Evolutionary conservation across 2,797 vertebrate species (phyloP), one percentile per base, ranked within the genome.

Genomic region (Melanotaenia nigrans): DNA sequence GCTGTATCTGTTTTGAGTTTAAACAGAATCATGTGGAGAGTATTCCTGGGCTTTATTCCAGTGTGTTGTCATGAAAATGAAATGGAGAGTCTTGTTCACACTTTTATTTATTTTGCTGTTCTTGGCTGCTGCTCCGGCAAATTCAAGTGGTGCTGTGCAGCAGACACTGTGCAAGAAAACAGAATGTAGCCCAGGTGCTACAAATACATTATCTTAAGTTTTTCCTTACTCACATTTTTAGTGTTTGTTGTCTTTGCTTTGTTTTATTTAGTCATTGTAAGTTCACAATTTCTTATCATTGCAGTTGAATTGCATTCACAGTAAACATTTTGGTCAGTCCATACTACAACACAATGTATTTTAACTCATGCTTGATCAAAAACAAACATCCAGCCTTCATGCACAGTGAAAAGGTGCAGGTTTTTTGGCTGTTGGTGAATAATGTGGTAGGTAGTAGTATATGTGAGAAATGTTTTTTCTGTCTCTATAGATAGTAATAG

Each of bases 91-190:
- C 66, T 61, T 83, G 75, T 89, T 87, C 80, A 75, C 89, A 83
- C 81, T 70, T 92, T 82, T 75, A 84, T 89, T 86, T 87, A 79
- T 85, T 84, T 82, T 81, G 67, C 80, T 82, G 71, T 76, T 89
- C 77, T 85, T 85, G 74, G 85, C 82, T 8, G 51, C 68, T 28
- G 72, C 59, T 61, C 28, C 33, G 42, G 62, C 64, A 71, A 51
- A 68, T 54, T 68, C 42, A 38, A 32, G 79, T 58, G 58, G 36
- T 63, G 73, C 75, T 71, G 65, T 49, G 35, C 38, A 57, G 68
- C 51, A 65, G 82, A 84, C 84, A 76, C 60, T 74, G 62, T 80
- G 65, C 85, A 84, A 86, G 73, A 58, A 42, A 80, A 61, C 68
- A 69, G 61, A 84, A 75, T 24, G 67, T 38, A 51, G 65, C 64